Percentiles rank a stretch among this genome's conserved stretches.
Conservation (phyloP, 2,113 vertebrate genomes). For the Ictalurus furcatus region DNA sequence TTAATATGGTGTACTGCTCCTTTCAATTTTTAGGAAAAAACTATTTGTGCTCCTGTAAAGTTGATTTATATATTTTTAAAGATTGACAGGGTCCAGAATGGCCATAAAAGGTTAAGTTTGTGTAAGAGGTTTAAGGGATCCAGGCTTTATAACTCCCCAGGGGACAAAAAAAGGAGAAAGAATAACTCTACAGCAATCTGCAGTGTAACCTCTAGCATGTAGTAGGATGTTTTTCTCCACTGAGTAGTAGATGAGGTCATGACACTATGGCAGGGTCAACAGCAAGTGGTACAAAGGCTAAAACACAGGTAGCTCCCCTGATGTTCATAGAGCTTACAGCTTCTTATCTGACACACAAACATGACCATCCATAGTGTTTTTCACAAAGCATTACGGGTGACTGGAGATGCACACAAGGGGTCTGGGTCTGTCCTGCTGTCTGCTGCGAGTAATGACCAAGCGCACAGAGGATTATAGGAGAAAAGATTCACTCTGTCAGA, state of each 20-base stretch:
- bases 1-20: background rate
- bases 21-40: background rate
- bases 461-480: conserved; percentile 34
- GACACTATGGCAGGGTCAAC: conserved; percentile 14
- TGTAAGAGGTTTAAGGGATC: background rate
- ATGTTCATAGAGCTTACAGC: conserved; percentile 38
- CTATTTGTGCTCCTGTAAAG: background rate
- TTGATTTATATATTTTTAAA: background rate
- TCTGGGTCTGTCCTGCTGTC: conserved; percentile 34
- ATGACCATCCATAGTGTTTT: conserved; percentile 17
- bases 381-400: conserved; percentile 50
- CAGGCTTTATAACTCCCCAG: conserved; percentile 5
- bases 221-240: background rate
- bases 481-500: conserved; percentile 9
- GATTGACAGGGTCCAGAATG: background rate
- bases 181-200: background rate
- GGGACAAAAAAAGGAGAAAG: background rate
- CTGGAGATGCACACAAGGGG: conserved; percentile 38
- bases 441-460: conserved; percentile 55
- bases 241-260: background rate
- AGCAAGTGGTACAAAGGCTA: conserved; percentile 38
- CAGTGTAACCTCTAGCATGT: background rate
- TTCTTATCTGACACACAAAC: conserved; percentile 21
- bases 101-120: background rate
- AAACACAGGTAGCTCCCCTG: conserved; percentile 48